Evolutionary conservation across 1,140 invertebrate species (phyloP).

Genomic region (Megalopta genalis): DNA sequence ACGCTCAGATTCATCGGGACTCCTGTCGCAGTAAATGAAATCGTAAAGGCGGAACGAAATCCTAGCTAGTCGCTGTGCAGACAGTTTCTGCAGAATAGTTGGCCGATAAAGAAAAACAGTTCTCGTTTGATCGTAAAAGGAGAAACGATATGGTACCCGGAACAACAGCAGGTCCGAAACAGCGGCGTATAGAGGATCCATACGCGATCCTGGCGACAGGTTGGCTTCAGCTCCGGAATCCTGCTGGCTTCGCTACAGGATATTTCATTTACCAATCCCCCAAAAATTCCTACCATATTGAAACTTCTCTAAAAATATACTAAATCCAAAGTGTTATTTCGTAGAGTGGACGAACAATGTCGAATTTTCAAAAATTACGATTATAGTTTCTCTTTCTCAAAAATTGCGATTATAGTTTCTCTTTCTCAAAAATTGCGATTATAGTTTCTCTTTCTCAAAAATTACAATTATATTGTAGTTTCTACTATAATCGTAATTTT

Average conservation of each 20-base stretch:
- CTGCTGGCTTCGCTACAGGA: not conserved
- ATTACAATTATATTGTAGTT: no score
- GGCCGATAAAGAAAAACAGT: constrained; percentile 2
- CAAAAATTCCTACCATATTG: no score
- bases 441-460: no score
- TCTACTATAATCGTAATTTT: no score
- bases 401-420: no score
- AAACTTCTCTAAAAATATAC: no score
- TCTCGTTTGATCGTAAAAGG: not conserved
- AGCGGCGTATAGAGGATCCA: not conserved
- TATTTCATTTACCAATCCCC: not conserved
- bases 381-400: no score
- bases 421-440: no score
- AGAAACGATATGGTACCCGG: not conserved
- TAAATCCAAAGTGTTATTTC: no score
- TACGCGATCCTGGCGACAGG: not conserved
- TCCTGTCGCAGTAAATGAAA: not conserved
- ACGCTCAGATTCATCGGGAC: not conserved
- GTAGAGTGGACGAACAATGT: no score
- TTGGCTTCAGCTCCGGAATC: not conserved
- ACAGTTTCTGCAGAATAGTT: not conserved
- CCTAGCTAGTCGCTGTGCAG: not conserved
- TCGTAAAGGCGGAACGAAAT: not conserved
- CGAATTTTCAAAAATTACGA: no score
- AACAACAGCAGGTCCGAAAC: not conserved